Conservation (phyloP, 2,888 invertebrate genomes). For the Philaethria dido region DNA sequence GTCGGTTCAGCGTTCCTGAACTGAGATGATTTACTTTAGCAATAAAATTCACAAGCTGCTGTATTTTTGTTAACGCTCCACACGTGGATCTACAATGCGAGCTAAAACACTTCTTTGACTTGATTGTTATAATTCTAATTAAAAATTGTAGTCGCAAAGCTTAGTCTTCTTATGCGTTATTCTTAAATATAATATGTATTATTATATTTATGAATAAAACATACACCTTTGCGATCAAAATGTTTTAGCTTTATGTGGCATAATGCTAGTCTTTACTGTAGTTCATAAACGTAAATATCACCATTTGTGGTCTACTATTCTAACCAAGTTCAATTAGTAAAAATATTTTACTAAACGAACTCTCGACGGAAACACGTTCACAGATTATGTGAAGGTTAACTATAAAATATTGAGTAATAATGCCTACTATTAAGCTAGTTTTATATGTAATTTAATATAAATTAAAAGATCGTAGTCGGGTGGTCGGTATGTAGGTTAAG, state of each 20-base stretch:
- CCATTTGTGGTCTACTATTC: constrained; percentile 48
- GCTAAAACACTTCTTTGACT: background rate
- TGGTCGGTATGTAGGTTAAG: constrained; percentile 36
- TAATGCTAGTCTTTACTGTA: constrained; percentile 44
- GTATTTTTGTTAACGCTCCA: constrained; percentile 31
- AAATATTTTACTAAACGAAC: constrained; percentile 44
- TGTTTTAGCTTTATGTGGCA: constrained; percentile 8
- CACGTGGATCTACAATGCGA: constrained; percentile 5
- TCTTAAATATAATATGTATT: no score
- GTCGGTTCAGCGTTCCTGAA: constrained; percentile 42
- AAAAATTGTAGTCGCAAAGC: background rate
- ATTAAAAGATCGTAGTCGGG: constrained; percentile 25
- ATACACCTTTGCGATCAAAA: constrained; percentile 1
- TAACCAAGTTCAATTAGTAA: constrained; percentile 51
- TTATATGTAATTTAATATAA: constrained; percentile 24
- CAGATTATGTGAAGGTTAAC: constrained; percentile 44
- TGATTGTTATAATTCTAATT: background rate
- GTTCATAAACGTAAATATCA: constrained; percentile 44
- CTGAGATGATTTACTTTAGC: constrained; percentile 43
- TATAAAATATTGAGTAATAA: constrained; percentile 27
- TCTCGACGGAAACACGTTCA: constrained; percentile 44
- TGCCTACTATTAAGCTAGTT: constrained; percentile 11
- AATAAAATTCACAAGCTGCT: constrained; percentile 43
- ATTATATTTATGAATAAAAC: background rate
- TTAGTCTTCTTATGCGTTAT: background rate